A percentile compares a stretch with the other conserved stretches of the same genome.
phyloP scores from a whole-genome alignment of 2,113 vertebrate species.

The Entosphenus tridentatus region DNA sequence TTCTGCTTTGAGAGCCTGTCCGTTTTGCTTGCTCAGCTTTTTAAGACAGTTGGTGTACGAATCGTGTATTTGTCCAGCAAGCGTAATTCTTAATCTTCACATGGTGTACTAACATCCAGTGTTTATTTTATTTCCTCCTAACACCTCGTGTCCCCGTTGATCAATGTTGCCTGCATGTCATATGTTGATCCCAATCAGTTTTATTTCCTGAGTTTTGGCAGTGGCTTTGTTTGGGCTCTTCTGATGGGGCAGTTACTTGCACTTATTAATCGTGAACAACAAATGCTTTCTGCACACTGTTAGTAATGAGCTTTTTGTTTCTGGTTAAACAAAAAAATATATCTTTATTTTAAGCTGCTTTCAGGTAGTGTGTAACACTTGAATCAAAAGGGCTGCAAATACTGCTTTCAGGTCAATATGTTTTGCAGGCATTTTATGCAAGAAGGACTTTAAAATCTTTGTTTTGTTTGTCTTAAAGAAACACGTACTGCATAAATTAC shows the following conservation, averaged over 20 bases:
- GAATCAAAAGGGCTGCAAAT: too few relatives aligned
- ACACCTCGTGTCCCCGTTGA: not conserved
- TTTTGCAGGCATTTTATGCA: too few relatives aligned
- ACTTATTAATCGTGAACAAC: not conserved
- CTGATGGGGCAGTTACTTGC: not conserved
- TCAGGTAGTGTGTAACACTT: too few relatives aligned
- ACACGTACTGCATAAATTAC: too few relatives aligned
- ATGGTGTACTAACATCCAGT: conserved; percentile 2
- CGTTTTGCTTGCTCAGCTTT: not conserved
- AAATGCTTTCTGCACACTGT: too few relatives aligned
- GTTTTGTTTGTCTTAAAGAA: too few relatives aligned
- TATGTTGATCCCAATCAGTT: not conserved
- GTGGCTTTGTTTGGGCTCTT: conserved; percentile 1
- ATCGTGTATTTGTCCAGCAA: too few relatives aligned
- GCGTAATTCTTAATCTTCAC: not conserved
- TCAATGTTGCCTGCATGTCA: conserved; percentile 3
- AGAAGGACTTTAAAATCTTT: too few relatives aligned
- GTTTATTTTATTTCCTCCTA: not conserved
- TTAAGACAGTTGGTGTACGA: not conserved
- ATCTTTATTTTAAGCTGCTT: too few relatives aligned
- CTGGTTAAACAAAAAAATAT: too few relatives aligned
- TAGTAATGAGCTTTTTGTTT: too few relatives aligned
- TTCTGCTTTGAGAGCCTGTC: conserved; percentile 1
- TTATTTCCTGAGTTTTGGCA: conserved; percentile 2
- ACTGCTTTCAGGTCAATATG: too few relatives aligned